These are phyloP conservation scores for Alectoris magna DNA, from an alignment of 2,797 vertebrate genomes.

Conservation along the genomic window DNA sequence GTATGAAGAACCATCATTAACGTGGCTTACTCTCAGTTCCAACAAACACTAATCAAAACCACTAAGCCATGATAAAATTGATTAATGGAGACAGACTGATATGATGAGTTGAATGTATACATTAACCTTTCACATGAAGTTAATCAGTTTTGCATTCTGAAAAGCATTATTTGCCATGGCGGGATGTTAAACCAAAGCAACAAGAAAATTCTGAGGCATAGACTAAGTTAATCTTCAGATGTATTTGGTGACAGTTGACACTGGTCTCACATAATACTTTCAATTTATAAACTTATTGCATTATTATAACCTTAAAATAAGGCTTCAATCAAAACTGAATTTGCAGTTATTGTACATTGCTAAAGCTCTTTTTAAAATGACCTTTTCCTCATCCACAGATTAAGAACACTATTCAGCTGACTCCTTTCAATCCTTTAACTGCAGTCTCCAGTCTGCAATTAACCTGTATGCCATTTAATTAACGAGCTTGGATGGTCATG, in stretches of 20 bases:
- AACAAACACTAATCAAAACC: slow-evolving; percentile 19
- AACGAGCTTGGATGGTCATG: slow-evolving; percentile 10
- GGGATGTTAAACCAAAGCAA: background rate
- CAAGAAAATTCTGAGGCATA: background rate
- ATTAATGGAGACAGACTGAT: background rate
- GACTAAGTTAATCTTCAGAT: background rate
- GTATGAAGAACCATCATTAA: background rate
- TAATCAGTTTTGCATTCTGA: background rate
- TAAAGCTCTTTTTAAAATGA: background rate
- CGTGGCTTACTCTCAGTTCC: background rate
- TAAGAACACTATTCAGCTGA: background rate
- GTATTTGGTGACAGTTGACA: background rate
- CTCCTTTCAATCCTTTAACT: slow-evolving; percentile 28
- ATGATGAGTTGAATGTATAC: background rate
- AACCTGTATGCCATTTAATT: slow-evolving; percentile 61
- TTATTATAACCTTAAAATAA: background rate
- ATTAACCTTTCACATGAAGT: background rate
- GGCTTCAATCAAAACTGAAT: slow-evolving; percentile 1
- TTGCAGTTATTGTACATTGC: background rate
- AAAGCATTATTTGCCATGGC: background rate
- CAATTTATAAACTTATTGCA: background rate
- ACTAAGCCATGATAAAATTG: background rate
- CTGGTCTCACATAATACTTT: background rate
- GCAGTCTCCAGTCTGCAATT: slow-evolving; percentile 55
- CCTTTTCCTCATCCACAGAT: background rate